These are phyloP conservation scores for Dendroctonus ponderosae DNA, from an alignment of 1,140 invertebrate species.

Conservation along the genomic window DNA sequence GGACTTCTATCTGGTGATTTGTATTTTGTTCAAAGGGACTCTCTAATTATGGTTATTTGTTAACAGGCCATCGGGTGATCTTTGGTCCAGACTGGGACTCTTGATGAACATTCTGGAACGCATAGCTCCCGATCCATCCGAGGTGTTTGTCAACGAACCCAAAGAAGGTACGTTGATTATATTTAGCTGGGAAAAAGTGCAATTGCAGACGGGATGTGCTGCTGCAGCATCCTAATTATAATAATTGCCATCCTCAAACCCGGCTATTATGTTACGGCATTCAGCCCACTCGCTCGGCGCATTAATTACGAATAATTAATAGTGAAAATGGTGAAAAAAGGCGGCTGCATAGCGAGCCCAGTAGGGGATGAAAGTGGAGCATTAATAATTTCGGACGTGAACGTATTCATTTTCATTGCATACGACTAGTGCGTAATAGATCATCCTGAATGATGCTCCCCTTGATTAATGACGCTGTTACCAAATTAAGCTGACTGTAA, in stretches of 20 bases:
- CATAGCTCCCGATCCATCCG: slow-evolving; percentile 60
- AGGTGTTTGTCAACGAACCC: slow-evolving; percentile 36
- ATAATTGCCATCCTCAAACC: slow-evolving; percentile 1
- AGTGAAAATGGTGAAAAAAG: slow-evolving; percentile 23
- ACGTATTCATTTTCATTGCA: slow-evolving; percentile 27
- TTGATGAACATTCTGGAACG: slow-evolving; percentile 72
- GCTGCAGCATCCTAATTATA: too few relatives aligned
- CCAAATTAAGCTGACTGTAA: slow-evolving; percentile 27
- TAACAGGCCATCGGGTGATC: slow-evolving; percentile 68
- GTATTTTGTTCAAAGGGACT: too few relatives aligned
- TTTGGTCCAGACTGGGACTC: slow-evolving; percentile 74
- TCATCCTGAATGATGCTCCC: slow-evolving; percentile 15
- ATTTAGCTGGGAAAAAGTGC: too few relatives aligned
- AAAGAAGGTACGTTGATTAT: slow-evolving; percentile 41
- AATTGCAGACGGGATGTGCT: too few relatives aligned
- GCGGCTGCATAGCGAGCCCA: slow-evolving; percentile 11
- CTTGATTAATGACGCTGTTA: slow-evolving; percentile 30
- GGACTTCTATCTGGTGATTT: too few relatives aligned
- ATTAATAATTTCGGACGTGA: slow-evolving; percentile 32
- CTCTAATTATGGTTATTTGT: too few relatives aligned
- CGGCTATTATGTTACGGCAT: slow-evolving; percentile 2
- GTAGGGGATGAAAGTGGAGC: slow-evolving; percentile 24
- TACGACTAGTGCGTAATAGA: slow-evolving; percentile 13
- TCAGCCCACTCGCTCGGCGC: neutral
- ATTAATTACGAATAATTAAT: slow-evolving; percentile 26